Percentiles rank a stretch among this genome's conserved stretches.
phyloP scores from a whole-genome alignment of 2,113 vertebrate species.

The Passer domesticus region DNA sequence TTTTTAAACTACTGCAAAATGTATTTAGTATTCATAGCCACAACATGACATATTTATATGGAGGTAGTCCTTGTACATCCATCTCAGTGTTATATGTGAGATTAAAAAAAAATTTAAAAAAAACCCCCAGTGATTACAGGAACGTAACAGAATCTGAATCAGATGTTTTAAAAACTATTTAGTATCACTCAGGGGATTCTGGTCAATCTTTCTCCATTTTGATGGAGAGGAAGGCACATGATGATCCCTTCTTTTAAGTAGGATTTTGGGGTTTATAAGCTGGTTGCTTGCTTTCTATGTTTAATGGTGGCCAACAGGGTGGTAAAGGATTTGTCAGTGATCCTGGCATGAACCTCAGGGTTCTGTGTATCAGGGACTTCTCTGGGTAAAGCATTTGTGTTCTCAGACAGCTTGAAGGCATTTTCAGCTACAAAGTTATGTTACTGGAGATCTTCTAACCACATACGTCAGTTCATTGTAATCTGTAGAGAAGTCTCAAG shows the following conservation, averaged over 20 bases:
- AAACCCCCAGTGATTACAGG: not conserved
- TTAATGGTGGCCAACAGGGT: not conserved
- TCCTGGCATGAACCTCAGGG: not conserved
- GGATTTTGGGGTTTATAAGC: not conserved
- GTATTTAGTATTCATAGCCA: not conserved
- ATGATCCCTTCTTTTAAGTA: not conserved
- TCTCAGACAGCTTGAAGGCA: not conserved
- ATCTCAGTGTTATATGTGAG: not conserved
- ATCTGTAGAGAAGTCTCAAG: not conserved
- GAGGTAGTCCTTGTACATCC: not conserved
- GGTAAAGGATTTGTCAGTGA: not conserved
- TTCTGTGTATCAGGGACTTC: not conserved
- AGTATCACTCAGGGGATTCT: not conserved
- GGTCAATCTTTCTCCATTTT: not conserved
- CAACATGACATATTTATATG: not conserved
- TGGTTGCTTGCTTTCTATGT: not conserved
- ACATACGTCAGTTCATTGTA: not conserved
- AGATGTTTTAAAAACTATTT: not conserved
- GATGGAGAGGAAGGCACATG: not conserved
- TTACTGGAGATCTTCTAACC: not conserved
- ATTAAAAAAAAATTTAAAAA: not conserved
- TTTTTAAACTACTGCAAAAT: not conserved
- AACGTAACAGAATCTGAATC: not conserved
- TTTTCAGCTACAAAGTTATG: not conserved
- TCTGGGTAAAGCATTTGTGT: not conserved